These are phyloP conservation scores for Musca vetustissima DNA, from an alignment of 1,140 invertebrate genomes.

Conservation along the genomic window DNA sequence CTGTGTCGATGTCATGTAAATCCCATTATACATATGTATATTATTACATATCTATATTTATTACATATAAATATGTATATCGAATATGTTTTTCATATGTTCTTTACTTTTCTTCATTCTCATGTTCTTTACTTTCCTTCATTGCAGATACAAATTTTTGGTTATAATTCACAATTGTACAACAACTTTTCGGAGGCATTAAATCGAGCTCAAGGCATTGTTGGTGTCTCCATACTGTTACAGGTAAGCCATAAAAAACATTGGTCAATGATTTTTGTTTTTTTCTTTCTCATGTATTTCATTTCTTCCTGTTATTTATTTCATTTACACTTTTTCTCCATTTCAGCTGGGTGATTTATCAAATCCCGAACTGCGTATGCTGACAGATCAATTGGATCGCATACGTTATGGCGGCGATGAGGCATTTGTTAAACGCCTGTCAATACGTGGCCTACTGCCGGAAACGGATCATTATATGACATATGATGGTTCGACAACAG, in stretches of 20 bases:
- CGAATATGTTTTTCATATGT: background rate
- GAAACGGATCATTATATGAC: slow-evolving; percentile 96
- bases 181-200: slow-evolving; percentile 87
- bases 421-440: slow-evolving; percentile 78
- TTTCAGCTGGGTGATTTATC: slow-evolving; percentile 82
- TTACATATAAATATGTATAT: background rate
- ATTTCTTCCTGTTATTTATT: background rate
- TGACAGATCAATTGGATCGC: slow-evolving; percentile 85
- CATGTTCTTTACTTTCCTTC: slow-evolving; percentile 55
- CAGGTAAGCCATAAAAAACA: slow-evolving; percentile 65
- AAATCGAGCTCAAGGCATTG: slow-evolving; percentile 85
- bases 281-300: no score
- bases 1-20: no score
- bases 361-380: slow-evolving; percentile 80
- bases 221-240: slow-evolving; percentile 82
- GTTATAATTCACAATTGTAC: slow-evolving; percentile 92
- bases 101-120: background rate
- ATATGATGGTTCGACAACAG: slow-evolving; percentile 94
- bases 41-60: background rate
- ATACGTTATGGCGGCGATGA: slow-evolving; percentile 84
- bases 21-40: no score
- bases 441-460: slow-evolving; percentile 81
- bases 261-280: background rate
- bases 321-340: background rate
- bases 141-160: slow-evolving; percentile 86